Evolutionary conservation across 2,888 invertebrate genomes (phyloP), one percentile per base, ranked within the genome.

Genomic region (Drosophila atripex): DNA sequence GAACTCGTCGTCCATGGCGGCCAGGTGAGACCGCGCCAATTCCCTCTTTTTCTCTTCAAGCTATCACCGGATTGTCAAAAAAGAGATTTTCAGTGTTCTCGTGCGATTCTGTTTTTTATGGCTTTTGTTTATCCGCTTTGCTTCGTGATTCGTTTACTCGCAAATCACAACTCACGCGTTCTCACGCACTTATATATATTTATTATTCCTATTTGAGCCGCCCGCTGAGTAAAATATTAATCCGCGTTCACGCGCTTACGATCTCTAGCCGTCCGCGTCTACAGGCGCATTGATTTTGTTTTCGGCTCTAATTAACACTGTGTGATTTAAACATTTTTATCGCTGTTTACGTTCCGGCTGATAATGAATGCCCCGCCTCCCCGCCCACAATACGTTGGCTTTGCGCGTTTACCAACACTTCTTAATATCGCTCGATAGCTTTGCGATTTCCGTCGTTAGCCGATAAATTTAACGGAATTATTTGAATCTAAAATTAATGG

Each of bases 1-100:
- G 70, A 92, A 92, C 74, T 92, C 92, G 80, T 92, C 92, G 82
- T 91, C 91, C 91, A 91, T 91, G 39, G 64, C 59, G 59, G 23
- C 16, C 39, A 14, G 7, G n/a, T 35, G 7, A n/a, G 35, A 35
- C 35, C 35, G n/a, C 35, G 7, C 7, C 6, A 6, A 35, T 35
- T 14, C n/a, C 5, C 12, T 12, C 14, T 14, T 35, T 35, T 1
- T 14, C 1, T 35, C 35, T 35, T 35, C 14, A 35, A 35, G 35
- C 35, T n/a, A 35, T 7, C 35, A 35, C 35, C 35, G 35, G 35
- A 59, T 23, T 18, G 14, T 43, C 60, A 59, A 18, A 38, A 35
- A 39, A 35, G n/a, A 35, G 65, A 12, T 49, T 30, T 41, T 53
- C 45, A 41, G 16, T 38, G 16, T 50, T 60, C 58, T 59, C 45